Conservation (phyloP, 1,140 invertebrate species). For the Chironomus striatipennis region DNA sequence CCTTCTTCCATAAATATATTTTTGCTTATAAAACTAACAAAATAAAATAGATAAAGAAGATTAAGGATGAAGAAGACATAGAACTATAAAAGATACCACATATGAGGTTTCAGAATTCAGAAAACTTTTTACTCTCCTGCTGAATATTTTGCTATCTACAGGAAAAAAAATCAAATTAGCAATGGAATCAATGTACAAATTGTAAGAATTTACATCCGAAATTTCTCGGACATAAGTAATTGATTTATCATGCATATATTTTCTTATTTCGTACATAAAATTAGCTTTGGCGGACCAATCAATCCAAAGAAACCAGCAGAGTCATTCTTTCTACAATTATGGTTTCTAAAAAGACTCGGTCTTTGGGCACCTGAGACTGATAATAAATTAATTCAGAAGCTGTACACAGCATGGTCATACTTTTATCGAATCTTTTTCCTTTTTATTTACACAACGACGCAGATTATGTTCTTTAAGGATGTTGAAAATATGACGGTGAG, state of each 20-base stretch:
- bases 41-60: background rate
- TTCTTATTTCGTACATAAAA: background rate
- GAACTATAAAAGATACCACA: conserved; percentile 1
- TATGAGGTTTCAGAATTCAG: background rate
- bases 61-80: background rate
- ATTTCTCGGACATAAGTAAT: background rate
- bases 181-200: background rate
- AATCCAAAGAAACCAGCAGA: background rate
- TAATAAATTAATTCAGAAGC: background rate
- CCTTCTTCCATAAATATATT: background rate
- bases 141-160: no score
- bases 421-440: conserved; percentile 8
- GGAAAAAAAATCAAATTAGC: background rate
- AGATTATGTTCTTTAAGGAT: background rate
- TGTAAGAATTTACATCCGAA: background rate
- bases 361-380: background rate
- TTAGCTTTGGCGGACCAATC: background rate
- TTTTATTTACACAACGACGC: background rate
- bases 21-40: no score
- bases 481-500: conserved; percentile 3
- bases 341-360: background rate
- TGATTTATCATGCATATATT: background rate
- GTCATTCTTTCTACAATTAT: background rate
- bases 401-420: background rate
- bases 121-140: background rate